Base-by-base conservation (phyloP, 1,140 invertebrate species). In the Drusus annulatus region DNA sequence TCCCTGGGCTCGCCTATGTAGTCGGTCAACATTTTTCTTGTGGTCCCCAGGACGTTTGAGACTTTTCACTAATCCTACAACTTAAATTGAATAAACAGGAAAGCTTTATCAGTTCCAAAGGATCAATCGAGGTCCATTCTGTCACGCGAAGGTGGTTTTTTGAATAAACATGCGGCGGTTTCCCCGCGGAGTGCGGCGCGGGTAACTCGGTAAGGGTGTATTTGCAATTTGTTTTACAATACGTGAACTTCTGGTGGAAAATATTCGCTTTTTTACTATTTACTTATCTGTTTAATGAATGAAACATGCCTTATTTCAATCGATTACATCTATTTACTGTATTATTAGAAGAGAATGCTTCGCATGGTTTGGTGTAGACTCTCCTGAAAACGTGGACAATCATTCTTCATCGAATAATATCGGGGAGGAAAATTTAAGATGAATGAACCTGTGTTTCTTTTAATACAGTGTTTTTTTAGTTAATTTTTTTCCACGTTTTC, bases 1-100 rank as follows among this genome's bases (percentile, higher is more conserved):
- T 31, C 16, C 36, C 71, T 65, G 71, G 78, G 73, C 23, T 80
- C 21, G 65, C 45, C 78, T 79, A 60, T 23, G 68, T 56, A 28
- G 25, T 28, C 25, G 25, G 25, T 28, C 25, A 28, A 76, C 74
- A 45, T 75, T 75, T 75, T 81, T 31, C 62, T 60, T 71, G 25
- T 51, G 25, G 68, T 69, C 52, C 50, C 19, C 31, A 16, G 56
- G 60, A 45, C 5, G 51, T 76, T 62, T 63, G 3, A 63, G 17
- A 23, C 45, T 17, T 2, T 28, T 3, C 0, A 45, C 63, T 76
- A 21, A 36, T 76, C 68, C 16, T 25, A 51, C 2, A 45, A 50
- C 36, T 50, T 16, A 63, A 62, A 63, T 62, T 63, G 74, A 63
- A 60, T 76, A 17, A 62, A 36, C 17, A 50, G 50, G 25, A 23